Evolutionary conservation across 2,113 vertebrate species (phyloP).

Genomic region (Cyphomyrus plagiostoma): DNA sequence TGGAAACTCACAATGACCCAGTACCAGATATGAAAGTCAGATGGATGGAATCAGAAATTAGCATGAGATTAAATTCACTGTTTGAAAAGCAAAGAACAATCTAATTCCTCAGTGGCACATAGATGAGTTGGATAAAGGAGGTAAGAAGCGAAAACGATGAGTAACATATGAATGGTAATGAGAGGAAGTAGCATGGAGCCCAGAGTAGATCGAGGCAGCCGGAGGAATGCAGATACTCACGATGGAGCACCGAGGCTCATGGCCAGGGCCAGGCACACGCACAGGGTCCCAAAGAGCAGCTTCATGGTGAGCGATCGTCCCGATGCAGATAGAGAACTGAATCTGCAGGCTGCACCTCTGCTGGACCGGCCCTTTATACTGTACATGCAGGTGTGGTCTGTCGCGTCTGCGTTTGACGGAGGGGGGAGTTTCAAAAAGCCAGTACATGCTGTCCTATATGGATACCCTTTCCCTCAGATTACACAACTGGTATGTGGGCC

Average conservation of each 20-base stretch:
- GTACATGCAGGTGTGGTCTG: not conserved
- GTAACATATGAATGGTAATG: not conserved
- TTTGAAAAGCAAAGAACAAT: not conserved
- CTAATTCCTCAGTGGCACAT: not conserved
- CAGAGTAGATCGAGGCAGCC: not conserved
- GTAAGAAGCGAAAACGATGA: not conserved
- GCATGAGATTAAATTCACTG: not conserved
- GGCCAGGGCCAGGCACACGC: conserved; percentile 38
- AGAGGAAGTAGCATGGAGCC: not conserved
- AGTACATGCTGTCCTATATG: not conserved
- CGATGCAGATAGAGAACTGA: conserved; percentile 12
- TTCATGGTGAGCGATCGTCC: conserved; percentile 44
- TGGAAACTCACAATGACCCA: not conserved
- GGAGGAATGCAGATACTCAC: conserved; percentile 45
- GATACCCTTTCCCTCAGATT: not conserved
- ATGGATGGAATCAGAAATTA: not conserved
- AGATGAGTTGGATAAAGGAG: not conserved
- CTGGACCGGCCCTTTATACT: conserved; percentile 41
- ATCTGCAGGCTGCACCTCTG: conserved; percentile 4
- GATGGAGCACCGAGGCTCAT: conserved; percentile 32
- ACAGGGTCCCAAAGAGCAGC: conserved; percentile 34
- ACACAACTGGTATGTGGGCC: not conserved
- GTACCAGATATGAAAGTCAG: not conserved
- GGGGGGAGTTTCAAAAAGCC: not conserved
- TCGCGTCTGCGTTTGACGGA: not conserved